phyloP scores from a whole-genome alignment of 2,113 vertebrate species.

The Shinisaurus crocodilurus region DNA sequence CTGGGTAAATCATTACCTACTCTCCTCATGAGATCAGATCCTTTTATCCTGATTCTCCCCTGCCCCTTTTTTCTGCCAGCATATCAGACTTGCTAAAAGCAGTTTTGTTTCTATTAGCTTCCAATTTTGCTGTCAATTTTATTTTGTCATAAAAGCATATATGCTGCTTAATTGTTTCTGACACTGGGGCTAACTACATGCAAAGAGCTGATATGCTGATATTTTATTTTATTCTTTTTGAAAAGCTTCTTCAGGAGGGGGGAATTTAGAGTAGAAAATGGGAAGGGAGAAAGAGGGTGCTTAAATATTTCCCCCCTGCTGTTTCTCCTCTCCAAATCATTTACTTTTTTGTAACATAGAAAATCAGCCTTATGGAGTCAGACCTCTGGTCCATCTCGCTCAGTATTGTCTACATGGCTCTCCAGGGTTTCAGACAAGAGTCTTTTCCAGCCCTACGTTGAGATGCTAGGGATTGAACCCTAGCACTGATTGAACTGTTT shows the following conservation, averaged over 20 bases:
- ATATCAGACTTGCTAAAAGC: not conserved
- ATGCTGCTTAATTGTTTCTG: not conserved
- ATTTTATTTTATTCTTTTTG: not conserved
- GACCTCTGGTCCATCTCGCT: not conserved
- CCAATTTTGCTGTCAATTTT: not conserved
- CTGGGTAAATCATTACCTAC: not conserved
- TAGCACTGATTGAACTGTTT: no score
- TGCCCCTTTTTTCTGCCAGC: not conserved
- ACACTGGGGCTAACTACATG: not conserved
- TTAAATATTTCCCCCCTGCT: not conserved
- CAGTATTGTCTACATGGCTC: not conserved
- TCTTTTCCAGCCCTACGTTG: no score
- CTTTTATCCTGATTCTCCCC: not conserved
- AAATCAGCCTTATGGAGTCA: not conserved
- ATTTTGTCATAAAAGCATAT: not conserved
- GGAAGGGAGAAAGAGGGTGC: no score
- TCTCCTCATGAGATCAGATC: not conserved
- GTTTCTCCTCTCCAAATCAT: not conserved
- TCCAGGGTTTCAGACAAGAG: not conserved
- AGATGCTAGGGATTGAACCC: not conserved
- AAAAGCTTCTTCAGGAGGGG: not conserved
- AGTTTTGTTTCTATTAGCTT: constrained; percentile 10
- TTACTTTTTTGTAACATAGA: not conserved
- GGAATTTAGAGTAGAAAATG: not conserved
- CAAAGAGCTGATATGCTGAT: not conserved